Evolutionary conservation across 2,888 invertebrate genomes (phyloP).

Genomic region (Mimas tiliae): DNA sequence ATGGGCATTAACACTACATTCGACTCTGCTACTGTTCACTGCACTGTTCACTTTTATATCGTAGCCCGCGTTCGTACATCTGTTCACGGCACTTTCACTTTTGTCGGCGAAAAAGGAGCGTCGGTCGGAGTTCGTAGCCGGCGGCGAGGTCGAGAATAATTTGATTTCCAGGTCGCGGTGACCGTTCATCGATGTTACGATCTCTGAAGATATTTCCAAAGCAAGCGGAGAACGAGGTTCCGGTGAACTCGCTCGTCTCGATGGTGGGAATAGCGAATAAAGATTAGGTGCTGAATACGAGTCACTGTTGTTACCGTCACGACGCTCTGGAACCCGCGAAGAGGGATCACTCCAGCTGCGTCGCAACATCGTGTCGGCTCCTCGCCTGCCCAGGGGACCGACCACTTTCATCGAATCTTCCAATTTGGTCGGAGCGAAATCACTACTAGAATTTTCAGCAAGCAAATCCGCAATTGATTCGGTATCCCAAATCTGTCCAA

Average conservation of each 20-base stretch:
- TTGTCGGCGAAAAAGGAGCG: constrained; percentile 79
- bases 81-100: constrained; percentile 80
- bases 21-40: constrained; percentile 69
- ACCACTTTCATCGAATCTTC: constrained; percentile 82
- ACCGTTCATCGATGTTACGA: constrained; percentile 90
- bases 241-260: constrained; percentile 69
- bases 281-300: constrained; percentile 75
- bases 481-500: constrained; percentile 90
- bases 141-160: constrained; percentile 88
- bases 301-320: constrained; percentile 65
- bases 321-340: constrained; percentile 73
- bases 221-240: constrained; percentile 75
- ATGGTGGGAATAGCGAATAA: constrained; percentile 78
- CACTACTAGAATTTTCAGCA: constrained; percentile 78
- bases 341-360: constrained; percentile 88
- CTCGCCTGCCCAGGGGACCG: constrained; percentile 70
- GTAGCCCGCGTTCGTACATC: constrained; percentile 67
- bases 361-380: constrained; percentile 76
- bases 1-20: constrained; percentile 64
- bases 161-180: constrained; percentile 92
- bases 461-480: constrained; percentile 84
- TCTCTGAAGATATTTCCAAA: constrained; percentile 90
- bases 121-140: constrained; percentile 74
- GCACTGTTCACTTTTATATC: constrained; percentile 76
- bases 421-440: constrained; percentile 78